Percentiles rank a stretch among this genome's conserved stretches.
phyloP scores from a whole-genome alignment of 2,113 vertebrate genomes.

The Girardinichthys multiradiatus region DNA sequence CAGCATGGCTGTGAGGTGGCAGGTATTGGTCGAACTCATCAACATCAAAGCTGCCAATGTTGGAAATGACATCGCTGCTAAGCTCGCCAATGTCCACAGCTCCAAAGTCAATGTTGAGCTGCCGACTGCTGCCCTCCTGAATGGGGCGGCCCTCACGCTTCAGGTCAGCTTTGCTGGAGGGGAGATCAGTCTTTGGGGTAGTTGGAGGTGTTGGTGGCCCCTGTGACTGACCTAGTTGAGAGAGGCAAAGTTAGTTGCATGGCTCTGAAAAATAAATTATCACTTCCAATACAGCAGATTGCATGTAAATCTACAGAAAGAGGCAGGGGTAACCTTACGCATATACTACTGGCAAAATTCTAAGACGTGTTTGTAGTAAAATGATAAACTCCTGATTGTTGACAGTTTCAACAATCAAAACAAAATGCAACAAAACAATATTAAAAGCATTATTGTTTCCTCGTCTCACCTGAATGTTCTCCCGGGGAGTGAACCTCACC shows the following conservation, averaged over 20 bases:
- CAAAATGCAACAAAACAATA: neutral
- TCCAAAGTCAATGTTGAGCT: slow-evolving; percentile 95
- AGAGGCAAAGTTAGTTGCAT: slow-evolving; percentile 25
- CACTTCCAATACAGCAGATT: neutral
- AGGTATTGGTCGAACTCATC: slow-evolving; percentile 98
- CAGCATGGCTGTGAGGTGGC: slow-evolving; percentile 91
- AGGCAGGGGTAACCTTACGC: neutral
- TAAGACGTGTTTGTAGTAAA: slow-evolving; percentile 69
- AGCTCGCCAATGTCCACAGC: slow-evolving; percentile 98
- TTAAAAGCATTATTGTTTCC: no score
- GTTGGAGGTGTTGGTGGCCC: slow-evolving; percentile 95
- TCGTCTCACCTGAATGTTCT: slow-evolving; percentile 89
- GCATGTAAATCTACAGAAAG: slow-evolving; percentile 6
- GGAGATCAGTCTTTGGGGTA: slow-evolving; percentile 95
- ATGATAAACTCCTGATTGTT: slow-evolving; percentile 59
- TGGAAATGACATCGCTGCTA: slow-evolving; percentile 98
- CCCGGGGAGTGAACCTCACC: slow-evolving; percentile 95
- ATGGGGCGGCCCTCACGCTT: slow-evolving; percentile 91
- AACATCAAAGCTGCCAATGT: slow-evolving; percentile 97
- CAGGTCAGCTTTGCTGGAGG: slow-evolving; percentile 89
- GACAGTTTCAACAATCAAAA: slow-evolving; percentile 23
- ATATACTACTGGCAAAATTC: slow-evolving; percentile 12
- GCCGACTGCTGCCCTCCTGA: slow-evolving; percentile 88
- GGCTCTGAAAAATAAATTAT: neutral
- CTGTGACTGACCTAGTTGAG: slow-evolving; percentile 89